Evolutionary conservation across 2,113 vertebrate genomes (phyloP), one percentile per base, ranked within the genome.

Genomic region (Amphiprion ocellaris): DNA sequence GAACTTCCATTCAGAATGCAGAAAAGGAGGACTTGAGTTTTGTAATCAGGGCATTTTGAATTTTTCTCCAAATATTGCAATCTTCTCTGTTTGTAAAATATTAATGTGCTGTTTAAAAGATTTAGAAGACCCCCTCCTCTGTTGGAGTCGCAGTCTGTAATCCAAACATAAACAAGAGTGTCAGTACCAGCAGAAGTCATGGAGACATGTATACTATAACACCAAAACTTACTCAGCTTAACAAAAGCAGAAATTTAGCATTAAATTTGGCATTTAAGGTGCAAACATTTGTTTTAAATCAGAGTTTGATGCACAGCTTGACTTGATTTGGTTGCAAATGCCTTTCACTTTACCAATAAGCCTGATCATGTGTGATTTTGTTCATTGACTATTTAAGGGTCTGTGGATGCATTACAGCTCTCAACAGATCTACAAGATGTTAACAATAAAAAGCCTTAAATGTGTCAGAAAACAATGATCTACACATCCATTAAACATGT

Each of bases 81-180:
- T 54, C 53, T 73, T 65, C 64, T 4, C 16, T 65, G 15, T 59
- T 72, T 16, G 44, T 83, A 17, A 64, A 85, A 74, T 61, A 74
- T 88, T 52, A 67, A 85, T 81, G n/a, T 76, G 56, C 53, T 3
- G 4, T 82, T 85, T 87, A 72, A 84, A 79, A 66, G 5, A 50
- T 81, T 79, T 77, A 74, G 24, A 73, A 61, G 55, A 50, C 44
- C n/a, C 39, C 72, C 41, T 70, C 56, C n/a, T 39, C 12, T 26
- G 16, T 10, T 63, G 24, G 59, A 78, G 23, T 21, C 59, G 54
- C 14, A 46, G 52, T 69, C 33, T 55, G 30, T 54, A 67, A 68
- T 30, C 10, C 21, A 71, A 74, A 77, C 55, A 76, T 58, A 77
- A 77, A 63, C 23, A 68, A 50, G 50, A 26, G 9, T 41, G 50